Evolutionary conservation across 2,113 vertebrate genomes (phyloP), one percentile per base, ranked within the genome.

Genomic region (Rhinogobius similis): DNA sequence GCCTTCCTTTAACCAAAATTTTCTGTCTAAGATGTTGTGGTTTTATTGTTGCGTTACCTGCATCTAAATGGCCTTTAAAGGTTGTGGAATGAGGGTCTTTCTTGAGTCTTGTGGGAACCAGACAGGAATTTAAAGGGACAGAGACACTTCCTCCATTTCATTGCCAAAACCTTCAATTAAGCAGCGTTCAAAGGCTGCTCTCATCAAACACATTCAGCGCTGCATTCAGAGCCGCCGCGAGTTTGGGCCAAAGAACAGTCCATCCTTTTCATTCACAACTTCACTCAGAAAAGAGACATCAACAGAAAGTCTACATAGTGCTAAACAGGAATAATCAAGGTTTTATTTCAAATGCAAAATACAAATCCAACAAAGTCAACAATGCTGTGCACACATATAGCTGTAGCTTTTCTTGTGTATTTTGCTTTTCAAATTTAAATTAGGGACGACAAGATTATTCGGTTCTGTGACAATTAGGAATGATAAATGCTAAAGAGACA

Each of bases 91-190:
- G 53, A 27, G 11, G 14, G 26, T 59, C 16, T 58, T 59, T 59
- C 27, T 32, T 59, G 58, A 38, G 18, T 38, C 58, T 61, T 38
- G 58, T 61, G 58, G 58, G 58, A 61, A 61, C 58, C 58, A 61
- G 58, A 61, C 58, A 36, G 29, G 58, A 36, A 32, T 61, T 29
- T 36, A 61, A 61, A 61, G 20, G 18, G 58, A 61, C 58, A 61
- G 58, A 61, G 58, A 61, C 18, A 36, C 58, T 61, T 61, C 58
- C 32, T 38, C 58, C 9, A 2, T 58, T 58, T 61, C 29, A n/a
- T 29, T 61, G 58, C 58, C 58, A 61, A 61, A 38, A 61, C 58
- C 58, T 61, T 61, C 29, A 61, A 61, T 61, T 61, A 61, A 36
- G 27, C 58, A n/a, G 29, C 18, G 58, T 61, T 61, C 58, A 61